phyloP scores from a whole-genome alignment of 2,888 invertebrate genomes.

The Arrhopalites spinosus region DNA sequence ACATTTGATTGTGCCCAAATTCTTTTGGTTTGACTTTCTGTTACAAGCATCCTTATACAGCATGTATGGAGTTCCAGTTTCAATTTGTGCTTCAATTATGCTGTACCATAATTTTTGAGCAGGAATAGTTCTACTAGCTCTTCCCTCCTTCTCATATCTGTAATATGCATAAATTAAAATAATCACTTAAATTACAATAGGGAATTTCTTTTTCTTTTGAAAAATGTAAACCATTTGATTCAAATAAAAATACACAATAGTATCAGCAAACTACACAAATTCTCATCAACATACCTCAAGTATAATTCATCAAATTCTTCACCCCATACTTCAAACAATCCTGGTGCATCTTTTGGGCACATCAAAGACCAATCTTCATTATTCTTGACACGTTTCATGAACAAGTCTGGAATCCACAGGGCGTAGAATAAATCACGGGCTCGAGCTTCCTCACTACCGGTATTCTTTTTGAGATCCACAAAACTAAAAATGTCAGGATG shows the following conservation, averaged over 20 bases:
- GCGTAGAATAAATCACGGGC: constrained; percentile 96
- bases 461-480: constrained; percentile 91
- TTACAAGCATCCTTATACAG: constrained; percentile 95
- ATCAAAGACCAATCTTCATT: constrained; percentile 91
- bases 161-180: constrained; percentile 2
- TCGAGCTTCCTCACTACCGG: constrained; percentile 88
- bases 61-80: constrained; percentile 99
- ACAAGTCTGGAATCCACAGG: constrained; percentile 97
- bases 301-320: constrained; percentile 91
- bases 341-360: constrained; percentile 94
- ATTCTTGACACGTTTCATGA: constrained; percentile 90
- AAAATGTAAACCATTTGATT: too few relatives aligned
- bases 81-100: constrained; percentile 91
- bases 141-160: constrained; percentile 82
- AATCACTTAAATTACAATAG: too few relatives aligned
- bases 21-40: constrained; percentile 95
- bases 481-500: constrained; percentile 97
- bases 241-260: too few relatives aligned
- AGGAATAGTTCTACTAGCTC: constrained; percentile 67
- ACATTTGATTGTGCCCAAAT: constrained; percentile 96
- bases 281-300: too few relatives aligned
- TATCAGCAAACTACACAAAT: too few relatives aligned
- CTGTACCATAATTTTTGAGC: constrained; percentile 93
- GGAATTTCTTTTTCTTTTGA: too few relatives aligned
- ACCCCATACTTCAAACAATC: constrained; percentile 90